Evolutionary conservation across 2,797 vertebrate species (phyloP).

Genomic region (Leptodactylus fallax): DNA sequence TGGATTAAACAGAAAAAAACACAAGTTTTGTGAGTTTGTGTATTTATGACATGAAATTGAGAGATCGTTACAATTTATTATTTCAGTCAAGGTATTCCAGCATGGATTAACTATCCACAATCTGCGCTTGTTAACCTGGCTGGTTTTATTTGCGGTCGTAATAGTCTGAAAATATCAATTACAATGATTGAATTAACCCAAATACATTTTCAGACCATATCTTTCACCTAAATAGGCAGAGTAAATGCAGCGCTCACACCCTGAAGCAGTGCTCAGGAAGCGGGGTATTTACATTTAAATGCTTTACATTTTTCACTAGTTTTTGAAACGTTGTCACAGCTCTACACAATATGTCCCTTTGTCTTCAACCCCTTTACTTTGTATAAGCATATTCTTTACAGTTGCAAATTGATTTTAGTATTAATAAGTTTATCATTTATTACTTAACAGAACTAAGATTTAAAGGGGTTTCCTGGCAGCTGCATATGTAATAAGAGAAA

Average conservation of each 20-base stretch:
- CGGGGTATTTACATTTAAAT: slow-evolving; percentile 75
- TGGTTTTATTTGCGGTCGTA: slow-evolving; percentile 65
- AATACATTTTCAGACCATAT: slow-evolving; percentile 71
- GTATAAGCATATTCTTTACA: neutral
- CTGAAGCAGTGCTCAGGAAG: slow-evolving; percentile 73
- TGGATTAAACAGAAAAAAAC: slow-evolving; percentile 20
- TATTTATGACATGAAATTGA: slow-evolving; percentile 49
- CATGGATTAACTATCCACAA: slow-evolving; percentile 34
- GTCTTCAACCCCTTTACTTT: slow-evolving; percentile 1
- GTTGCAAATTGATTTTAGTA: slow-evolving; percentile 26
- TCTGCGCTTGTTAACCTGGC: slow-evolving; percentile 57
- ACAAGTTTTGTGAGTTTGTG: slow-evolving; percentile 7
- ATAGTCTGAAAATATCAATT: slow-evolving; percentile 70
- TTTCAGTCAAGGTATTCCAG: slow-evolving; percentile 26
- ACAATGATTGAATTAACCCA: slow-evolving; percentile 75
- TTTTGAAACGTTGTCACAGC: slow-evolving; percentile 63
- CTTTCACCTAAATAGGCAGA: slow-evolving; percentile 71
- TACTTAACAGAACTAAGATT: neutral
- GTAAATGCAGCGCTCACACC: slow-evolving; percentile 68
- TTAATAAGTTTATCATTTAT: slow-evolving; percentile 4
- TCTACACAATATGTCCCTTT: slow-evolving; percentile 63
- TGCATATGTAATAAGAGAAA: neutral
- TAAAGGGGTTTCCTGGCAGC: neutral
- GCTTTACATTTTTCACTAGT: slow-evolving; percentile 70
- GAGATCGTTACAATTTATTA: slow-evolving; percentile 39